Evolutionary conservation across 1,140 invertebrate species (phyloP), one percentile per base, ranked within the genome.

Genomic region (Lepidurus packardi): DNA sequence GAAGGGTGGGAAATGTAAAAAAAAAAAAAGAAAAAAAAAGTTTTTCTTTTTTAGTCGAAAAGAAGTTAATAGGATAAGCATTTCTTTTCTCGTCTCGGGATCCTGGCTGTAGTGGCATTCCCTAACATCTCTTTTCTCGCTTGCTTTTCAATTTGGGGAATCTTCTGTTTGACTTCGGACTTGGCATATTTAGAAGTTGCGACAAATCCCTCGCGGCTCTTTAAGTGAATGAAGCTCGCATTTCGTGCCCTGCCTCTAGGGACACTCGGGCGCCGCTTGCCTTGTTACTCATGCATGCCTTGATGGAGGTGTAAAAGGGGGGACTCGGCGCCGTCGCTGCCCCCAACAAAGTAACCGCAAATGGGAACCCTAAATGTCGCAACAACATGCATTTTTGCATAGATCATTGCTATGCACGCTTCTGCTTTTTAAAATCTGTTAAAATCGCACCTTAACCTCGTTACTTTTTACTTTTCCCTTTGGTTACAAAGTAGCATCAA

Each of bases 301-400:
- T 65, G 53, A 65, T 65, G 53, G 53, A 65, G 53, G 53, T 65
- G 53, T 65, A 65, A 65, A 65, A 65, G 53, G 53, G 34, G 53
- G 53, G 21, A 65, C 53, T 65, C 53, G 53, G 53, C 53, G 53
- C 53, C 53, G 53, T 16, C 53, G 53, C 53, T 21, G 53, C 53
- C 53, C 53, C 53, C 53, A 65, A 65, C 53, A 65, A 65, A 65
- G 53, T 65, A 65, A 65, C 53, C 53, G 53, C 53, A 65, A 65
- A 65, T 65, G 53, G 53, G 53, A 65, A n/a, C 53, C 53, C 16
- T 65, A 65, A 65, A 65, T 65, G 53, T 65, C 53, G 53, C 53
- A 65, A 65, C 53, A 65, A 65, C 53, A 65, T 65, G 53, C 53
- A 65, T 65, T 65, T 65, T 21, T 65, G 53, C 53, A 65, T 65